Evolutionary conservation across 2,888 invertebrate genomes (phyloP).

Genomic region (Trachelus iudaicus): DNA sequence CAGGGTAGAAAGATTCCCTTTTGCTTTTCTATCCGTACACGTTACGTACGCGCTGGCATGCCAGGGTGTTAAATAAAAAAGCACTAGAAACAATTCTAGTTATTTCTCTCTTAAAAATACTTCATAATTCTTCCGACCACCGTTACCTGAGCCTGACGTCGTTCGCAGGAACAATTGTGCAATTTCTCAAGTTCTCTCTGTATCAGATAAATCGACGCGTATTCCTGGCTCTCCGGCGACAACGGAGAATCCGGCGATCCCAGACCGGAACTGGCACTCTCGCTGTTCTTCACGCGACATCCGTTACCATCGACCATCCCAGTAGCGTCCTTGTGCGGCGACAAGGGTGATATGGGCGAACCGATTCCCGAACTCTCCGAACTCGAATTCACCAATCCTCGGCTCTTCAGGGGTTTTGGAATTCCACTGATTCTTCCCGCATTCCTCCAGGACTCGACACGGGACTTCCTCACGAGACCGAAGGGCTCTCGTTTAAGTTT

Average conservation of each 20-base stretch:
- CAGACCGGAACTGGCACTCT: conserved; percentile 52
- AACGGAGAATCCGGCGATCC: conserved; percentile 52
- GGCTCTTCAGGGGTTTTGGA: conserved; percentile 36
- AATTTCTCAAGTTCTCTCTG: conserved; percentile 51
- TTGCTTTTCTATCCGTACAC: background rate
- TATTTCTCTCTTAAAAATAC: background rate
- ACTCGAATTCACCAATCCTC: conserved; percentile 50
- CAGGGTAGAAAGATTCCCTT: background rate
- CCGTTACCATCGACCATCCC: conserved; percentile 13
- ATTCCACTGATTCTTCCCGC: conserved; percentile 36
- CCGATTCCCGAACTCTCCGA: conserved; percentile 58
- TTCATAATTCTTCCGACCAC: background rate
- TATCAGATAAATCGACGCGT: conserved; percentile 52
- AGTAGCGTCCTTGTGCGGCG: conserved; percentile 41
- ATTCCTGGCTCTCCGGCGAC: conserved; percentile 54
- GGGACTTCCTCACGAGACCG: background rate
- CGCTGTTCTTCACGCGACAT: conserved; percentile 38
- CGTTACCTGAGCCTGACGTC: conserved; percentile 57
- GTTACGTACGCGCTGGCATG: background rate
- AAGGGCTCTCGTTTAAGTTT: conserved; percentile 35
- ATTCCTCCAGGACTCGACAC: background rate
- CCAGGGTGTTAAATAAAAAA: background rate
- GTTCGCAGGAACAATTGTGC: conserved; percentile 55
- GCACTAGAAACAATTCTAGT: background rate
- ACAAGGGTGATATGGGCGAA: conserved; percentile 55